Evolutionary conservation across 2,888 invertebrate genomes (phyloP), one percentile per base, ranked within the genome.

Genomic region (Congeria kusceri): DNA sequence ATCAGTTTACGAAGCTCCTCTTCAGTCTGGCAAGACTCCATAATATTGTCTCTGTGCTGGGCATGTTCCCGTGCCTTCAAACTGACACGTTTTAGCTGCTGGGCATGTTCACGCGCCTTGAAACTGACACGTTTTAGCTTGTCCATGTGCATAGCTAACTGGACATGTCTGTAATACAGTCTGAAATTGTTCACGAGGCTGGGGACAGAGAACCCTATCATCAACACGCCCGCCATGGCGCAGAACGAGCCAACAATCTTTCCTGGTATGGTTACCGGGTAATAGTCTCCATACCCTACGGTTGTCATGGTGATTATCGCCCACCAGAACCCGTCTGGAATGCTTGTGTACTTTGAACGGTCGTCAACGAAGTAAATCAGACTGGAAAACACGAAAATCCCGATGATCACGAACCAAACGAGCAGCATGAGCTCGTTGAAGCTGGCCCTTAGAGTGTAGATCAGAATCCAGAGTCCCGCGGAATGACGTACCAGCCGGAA

Each of bases 251-350:
- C 91, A 15, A 92, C 84, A 15, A 91, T n/a, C 65, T 90, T 88
- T 0, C 92, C 91, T 27, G 77, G 59, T 3, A 65, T 49, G 3
- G 89, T 89, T 7, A 57, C 70, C 0, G 92, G 92, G 25, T 86
- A 85, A 86, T 90, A 89, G 64, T 92, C 92, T 0, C 92, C 92
- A 78, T 92, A 92, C 0, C 92, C 92, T 7, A 92, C 91, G 0
- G 92, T 91, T 53, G 92, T 92, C 91, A 92, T 91, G 74, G 92
- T 92, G 29, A 92, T 87, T 1, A 92, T 66, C 0, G 91, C 89
- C 91, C 91, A 92, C 92, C 92, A 92, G 71, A 92, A 91, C 15
- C 87, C 83, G 66, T 87, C 81, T 0, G 91, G 92, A 53, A 92
- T 91, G 71, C 87, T 89, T 5, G 80, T 79, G 67, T 91, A 91